phyloP scores from a whole-genome alignment of 2,888 invertebrate genomes.

The Tromatobia lineatoria region DNA sequence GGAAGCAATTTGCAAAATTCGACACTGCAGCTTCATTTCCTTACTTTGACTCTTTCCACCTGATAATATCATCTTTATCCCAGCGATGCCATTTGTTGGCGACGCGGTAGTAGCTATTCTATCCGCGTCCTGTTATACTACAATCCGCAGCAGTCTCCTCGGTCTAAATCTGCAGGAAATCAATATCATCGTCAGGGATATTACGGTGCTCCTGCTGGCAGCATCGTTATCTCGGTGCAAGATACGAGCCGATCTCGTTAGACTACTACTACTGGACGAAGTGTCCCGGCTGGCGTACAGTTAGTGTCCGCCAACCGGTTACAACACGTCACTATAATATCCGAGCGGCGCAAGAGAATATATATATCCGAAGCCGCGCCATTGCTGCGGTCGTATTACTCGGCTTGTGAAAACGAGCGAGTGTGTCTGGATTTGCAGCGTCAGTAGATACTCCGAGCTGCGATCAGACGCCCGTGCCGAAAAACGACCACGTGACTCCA shows the following conservation, averaged over 20 bases:
- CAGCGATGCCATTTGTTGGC: not conserved
- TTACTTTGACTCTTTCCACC: too few species aligned
- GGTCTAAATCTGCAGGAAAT: conserved; percentile 64
- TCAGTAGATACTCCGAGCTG: conserved; percentile 54
- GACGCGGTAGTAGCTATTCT: not conserved
- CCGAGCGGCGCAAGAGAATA: conserved; percentile 10
- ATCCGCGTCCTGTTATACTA: not conserved
- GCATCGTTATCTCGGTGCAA: conserved; percentile 65
- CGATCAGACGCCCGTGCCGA: conserved; percentile 53
- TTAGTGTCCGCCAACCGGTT: conserved; percentile 49
- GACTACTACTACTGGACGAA: conserved; percentile 53
- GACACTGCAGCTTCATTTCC: too few species aligned
- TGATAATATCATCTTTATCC: too few species aligned
- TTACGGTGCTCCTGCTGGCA: conserved; percentile 54
- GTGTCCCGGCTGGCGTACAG: conserved; percentile 33
- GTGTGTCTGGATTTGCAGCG: conserved; percentile 45
- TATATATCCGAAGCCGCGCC: conserved; percentile 17
- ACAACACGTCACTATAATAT: conserved; percentile 61
- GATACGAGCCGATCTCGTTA: conserved; percentile 68
- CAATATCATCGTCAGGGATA: conserved; percentile 66
- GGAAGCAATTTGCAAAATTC: too few species aligned
- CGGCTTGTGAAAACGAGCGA: conserved; percentile 38
- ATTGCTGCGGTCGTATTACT: conserved; percentile 59
- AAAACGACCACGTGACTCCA: conserved; percentile 5
- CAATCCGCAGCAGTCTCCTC: conserved; percentile 32